Percentiles rank a stretch among this genome's conserved stretches.
phyloP scores from a whole-genome alignment of 2,113 vertebrate species.

The Engraulis encrasicolus region DNA sequence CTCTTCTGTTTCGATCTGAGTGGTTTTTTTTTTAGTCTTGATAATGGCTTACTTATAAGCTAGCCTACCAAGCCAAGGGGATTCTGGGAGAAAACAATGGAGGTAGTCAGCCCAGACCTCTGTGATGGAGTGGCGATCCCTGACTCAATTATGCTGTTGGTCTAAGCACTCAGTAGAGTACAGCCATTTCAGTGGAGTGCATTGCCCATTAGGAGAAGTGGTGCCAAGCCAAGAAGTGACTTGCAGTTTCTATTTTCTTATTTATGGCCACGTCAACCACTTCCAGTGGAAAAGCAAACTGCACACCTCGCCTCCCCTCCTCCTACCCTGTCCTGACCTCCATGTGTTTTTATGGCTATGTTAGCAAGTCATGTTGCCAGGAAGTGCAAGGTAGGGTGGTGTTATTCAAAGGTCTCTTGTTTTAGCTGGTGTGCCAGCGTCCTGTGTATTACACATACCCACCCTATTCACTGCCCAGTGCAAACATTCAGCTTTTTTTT shows the following conservation, averaged over 20 bases:
- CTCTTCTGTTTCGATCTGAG: background rate
- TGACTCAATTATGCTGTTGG: conserved; percentile 1
- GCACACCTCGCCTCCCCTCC: background rate
- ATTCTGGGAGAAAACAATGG: conserved; percentile 27
- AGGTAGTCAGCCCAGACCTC: conserved; percentile 22
- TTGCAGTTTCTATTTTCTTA: background rate
- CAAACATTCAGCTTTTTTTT: conserved; percentile 54
- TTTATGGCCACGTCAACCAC: background rate
- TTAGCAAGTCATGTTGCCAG: background rate
- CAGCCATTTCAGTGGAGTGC: background rate
- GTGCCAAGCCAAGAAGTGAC: background rate
- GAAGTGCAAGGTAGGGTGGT: background rate
- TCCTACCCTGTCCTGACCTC: too few species aligned
- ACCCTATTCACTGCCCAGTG: conserved; percentile 14
- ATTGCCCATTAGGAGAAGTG: too few species aligned
- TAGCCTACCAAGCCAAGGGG: background rate
- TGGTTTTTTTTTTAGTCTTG: too few species aligned
- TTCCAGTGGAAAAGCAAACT: background rate
- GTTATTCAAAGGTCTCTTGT: background rate
- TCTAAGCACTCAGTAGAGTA: background rate
- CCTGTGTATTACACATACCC: background rate
- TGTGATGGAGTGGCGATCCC: background rate
- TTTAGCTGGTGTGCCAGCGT: background rate
- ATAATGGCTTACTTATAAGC: background rate
- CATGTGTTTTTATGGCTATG: background rate